Percentiles rank a stretch among this genome's conserved stretches.
Evolutionary conservation across 2,113 vertebrate species (phyloP).

Genomic region (Microtus ochrogaster): DNA sequence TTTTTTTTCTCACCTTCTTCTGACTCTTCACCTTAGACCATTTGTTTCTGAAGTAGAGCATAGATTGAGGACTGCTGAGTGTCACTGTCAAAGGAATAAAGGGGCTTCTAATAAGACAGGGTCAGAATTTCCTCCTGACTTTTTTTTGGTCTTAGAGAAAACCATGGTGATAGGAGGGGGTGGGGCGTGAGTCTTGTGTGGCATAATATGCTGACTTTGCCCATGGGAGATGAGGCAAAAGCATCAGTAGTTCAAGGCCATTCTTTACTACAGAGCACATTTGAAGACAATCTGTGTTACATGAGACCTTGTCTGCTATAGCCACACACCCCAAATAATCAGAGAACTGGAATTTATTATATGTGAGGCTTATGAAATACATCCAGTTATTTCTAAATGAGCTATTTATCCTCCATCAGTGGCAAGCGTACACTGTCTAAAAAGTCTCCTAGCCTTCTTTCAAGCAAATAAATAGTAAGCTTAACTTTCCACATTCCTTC

Average conservation of each 20-base stretch:
- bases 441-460: not conserved
- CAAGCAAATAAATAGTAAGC: not conserved
- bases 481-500: not conserved
- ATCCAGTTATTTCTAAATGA: not conserved
- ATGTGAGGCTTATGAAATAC: not conserved
- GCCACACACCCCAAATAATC: not conserved
- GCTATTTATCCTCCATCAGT: not conserved
- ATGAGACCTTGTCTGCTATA: not conserved
- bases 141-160: not conserved
- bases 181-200: not conserved
- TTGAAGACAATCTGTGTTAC: not conserved
- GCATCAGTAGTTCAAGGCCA: not conserved
- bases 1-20: not conserved
- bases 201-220: not conserved
- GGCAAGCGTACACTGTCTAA: not conserved
- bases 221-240: not conserved
- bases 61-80: not conserved
- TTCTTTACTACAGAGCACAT: not conserved
- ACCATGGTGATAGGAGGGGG: not conserved
- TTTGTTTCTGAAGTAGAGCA: not conserved
- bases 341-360: not conserved
- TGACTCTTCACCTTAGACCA: slow-evolving; percentile 3
- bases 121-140: not conserved
- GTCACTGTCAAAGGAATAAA: not conserved
- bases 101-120: not conserved